These are phyloP conservation scores for Trachymyrmex cornetzi DNA, from an alignment of 1,140 invertebrate species.

Conservation along the genomic window DNA sequence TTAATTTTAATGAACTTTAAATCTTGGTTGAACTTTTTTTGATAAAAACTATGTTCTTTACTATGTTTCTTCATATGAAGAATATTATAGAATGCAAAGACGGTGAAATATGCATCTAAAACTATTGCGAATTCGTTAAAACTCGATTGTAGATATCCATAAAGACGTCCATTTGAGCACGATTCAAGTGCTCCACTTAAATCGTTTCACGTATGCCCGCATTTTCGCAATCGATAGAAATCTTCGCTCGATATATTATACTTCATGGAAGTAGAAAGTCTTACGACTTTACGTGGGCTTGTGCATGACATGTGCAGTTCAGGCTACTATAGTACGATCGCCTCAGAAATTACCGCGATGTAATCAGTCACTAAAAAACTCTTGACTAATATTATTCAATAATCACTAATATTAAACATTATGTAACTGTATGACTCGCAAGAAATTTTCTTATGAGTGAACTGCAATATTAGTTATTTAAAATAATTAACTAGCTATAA, in stretches of 20 bases:
- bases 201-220: constrained; percentile 26
- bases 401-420: constrained; percentile 15
- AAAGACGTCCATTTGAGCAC: neutral
- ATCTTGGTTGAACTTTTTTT: neutral
- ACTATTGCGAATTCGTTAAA: neutral
- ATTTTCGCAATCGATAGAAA: constrained; percentile 80
- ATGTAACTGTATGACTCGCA: neutral
- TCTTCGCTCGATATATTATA: constrained; percentile 71
- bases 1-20: neutral
- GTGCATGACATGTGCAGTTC: neutral
- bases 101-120: constrained; percentile 22
- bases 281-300: constrained; percentile 48
- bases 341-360: neutral
- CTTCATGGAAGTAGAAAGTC: constrained; percentile 82
- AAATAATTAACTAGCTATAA: neutral
- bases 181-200: constrained; percentile 20
- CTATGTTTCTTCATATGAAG: neutral
- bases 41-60: neutral
- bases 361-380: neutral
- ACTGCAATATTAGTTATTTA: neutral
- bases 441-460: neutral
- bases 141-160: neutral
- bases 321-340: neutral
- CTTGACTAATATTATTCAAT: constrained; percentile 11
- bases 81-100: neutral